A percentile compares a stretch with the other conserved stretches of the same genome.
Conservation (phyloP, 2,888 invertebrate species). For the Lithophane ornitopus region DNA sequence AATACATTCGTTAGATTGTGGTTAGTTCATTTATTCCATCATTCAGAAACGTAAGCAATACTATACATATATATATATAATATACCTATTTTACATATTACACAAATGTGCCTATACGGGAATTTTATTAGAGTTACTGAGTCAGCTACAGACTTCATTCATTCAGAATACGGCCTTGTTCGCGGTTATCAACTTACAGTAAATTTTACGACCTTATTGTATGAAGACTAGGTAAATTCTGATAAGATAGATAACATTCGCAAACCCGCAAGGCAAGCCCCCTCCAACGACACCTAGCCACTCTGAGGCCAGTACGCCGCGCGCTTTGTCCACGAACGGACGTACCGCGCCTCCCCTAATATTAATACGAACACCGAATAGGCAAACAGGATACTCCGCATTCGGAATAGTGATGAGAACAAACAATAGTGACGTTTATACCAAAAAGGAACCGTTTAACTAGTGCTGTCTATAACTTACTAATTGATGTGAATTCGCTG, state of each 20-base stretch:
- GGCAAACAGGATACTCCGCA: conserved; percentile 66
- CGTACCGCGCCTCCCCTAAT: conserved; percentile 53
- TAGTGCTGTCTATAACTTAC: conserved; percentile 55
- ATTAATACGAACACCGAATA: conserved; percentile 61
- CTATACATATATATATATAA: neutral
- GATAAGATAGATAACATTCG: conserved; percentile 76
- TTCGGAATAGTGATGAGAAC: conserved; percentile 73
- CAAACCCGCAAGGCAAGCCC: conserved; percentile 63
- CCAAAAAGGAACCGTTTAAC: conserved; percentile 65
- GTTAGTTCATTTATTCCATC: neutral
- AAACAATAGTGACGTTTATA: conserved; percentile 73
- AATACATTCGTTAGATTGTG: neutral
- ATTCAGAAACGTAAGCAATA: neutral
- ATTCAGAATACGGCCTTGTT: conserved; percentile 65
- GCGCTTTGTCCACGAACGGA: conserved; percentile 56
- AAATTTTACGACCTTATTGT: conserved; percentile 73
- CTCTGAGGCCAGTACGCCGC: conserved; percentile 65
- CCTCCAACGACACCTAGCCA: conserved; percentile 50
- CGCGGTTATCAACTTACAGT: conserved; percentile 70
- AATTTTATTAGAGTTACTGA: conserved; percentile 10
- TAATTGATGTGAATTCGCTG: conserved; percentile 56
- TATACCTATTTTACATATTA: conserved; percentile 1
- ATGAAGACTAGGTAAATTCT: conserved; percentile 72
- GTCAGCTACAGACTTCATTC: conserved; percentile 51
- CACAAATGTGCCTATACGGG: neutral